These are phyloP conservation scores for Margarornis squamiger DNA, from an alignment of 2,797 vertebrate species.

Conservation along the genomic window DNA sequence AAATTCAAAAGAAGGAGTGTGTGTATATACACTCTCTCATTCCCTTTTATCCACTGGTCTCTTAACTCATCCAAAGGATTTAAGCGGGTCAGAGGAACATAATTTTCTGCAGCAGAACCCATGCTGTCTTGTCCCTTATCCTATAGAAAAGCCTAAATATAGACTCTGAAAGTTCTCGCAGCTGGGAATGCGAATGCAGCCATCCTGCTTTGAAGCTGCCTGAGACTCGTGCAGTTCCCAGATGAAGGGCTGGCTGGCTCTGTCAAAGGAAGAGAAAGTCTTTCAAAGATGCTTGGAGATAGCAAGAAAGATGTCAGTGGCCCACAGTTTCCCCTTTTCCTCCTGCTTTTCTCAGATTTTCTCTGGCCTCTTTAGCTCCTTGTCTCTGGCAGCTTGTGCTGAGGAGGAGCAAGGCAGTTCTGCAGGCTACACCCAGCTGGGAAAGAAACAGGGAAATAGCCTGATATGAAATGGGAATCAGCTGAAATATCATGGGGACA, in stretches of 20 bases:
- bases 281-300: conserved; percentile 33
- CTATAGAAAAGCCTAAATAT: conserved; percentile 62
- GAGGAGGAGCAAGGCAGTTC: neutral
- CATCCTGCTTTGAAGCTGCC: conserved; percentile 39
- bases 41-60: conserved; percentile 56
- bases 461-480: neutral
- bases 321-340: neutral
- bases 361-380: neutral
- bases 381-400: neutral
- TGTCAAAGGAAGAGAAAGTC: conserved; percentile 1
- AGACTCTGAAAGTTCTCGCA: conserved; percentile 4
- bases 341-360: neutral
- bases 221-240: conserved; percentile 17
- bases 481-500: neutral
- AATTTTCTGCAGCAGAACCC: conserved; percentile 33
- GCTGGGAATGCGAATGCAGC: neutral
- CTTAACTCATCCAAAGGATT: conserved; percentile 55
- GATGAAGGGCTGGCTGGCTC: conserved; percentile 25
- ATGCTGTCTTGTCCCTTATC: conserved; percentile 29
- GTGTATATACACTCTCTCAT: conserved; percentile 16
- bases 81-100: conserved; percentile 20
- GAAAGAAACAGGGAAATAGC: neutral
- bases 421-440: neutral
- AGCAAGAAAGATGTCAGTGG: neutral
- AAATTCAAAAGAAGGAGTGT: conserved; percentile 37